phyloP scores from a whole-genome alignment of 2,888 invertebrate genomes.

The Ischnus inquisitorius region DNA sequence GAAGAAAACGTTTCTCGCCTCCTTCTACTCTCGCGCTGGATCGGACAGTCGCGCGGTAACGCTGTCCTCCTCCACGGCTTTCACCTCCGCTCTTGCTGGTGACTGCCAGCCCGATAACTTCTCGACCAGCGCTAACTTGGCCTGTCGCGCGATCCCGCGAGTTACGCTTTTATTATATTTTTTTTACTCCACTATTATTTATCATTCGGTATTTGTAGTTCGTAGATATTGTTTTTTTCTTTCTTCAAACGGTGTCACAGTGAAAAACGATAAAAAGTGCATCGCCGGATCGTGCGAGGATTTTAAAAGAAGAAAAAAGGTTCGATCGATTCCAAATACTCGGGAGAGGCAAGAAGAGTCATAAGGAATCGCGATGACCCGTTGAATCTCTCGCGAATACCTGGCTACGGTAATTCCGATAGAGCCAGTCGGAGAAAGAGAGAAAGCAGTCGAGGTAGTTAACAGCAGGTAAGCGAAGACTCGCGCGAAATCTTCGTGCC shows the following conservation, averaged over 20 bases:
- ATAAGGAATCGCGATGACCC: slow-evolving; percentile 56
- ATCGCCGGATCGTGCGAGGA: slow-evolving; percentile 5
- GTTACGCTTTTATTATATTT: slow-evolving; percentile 25
- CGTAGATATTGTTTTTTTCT: background rate
- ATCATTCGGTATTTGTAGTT: slow-evolving; percentile 27
- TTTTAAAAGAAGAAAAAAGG: background rate
- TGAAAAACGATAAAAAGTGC: slow-evolving; percentile 27
- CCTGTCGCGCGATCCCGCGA: slow-evolving; percentile 20
- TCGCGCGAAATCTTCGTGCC: slow-evolving; percentile 32
- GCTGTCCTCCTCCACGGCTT: slow-evolving; percentile 76
- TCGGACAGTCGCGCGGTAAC: slow-evolving; percentile 73
- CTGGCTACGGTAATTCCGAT: slow-evolving; percentile 49
- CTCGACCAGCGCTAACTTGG: slow-evolving; percentile 19
- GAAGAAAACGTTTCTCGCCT: slow-evolving; percentile 65
- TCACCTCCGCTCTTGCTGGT: slow-evolving; percentile 75
- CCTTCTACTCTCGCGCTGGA: slow-evolving; percentile 67
- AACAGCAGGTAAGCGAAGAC: slow-evolving; percentile 67
- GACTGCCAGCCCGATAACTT: slow-evolving; percentile 63
- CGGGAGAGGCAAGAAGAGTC: slow-evolving; percentile 8
- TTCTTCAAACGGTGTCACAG: background rate
- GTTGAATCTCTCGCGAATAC: slow-evolving; percentile 55
- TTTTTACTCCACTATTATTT: slow-evolving; percentile 21
- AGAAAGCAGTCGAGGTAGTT: slow-evolving; percentile 43
- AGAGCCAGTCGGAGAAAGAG: slow-evolving; percentile 56
- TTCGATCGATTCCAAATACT: background rate